Conservation (phyloP, 2,113 vertebrate genomes). For the Pollachius pollachius region DNA sequence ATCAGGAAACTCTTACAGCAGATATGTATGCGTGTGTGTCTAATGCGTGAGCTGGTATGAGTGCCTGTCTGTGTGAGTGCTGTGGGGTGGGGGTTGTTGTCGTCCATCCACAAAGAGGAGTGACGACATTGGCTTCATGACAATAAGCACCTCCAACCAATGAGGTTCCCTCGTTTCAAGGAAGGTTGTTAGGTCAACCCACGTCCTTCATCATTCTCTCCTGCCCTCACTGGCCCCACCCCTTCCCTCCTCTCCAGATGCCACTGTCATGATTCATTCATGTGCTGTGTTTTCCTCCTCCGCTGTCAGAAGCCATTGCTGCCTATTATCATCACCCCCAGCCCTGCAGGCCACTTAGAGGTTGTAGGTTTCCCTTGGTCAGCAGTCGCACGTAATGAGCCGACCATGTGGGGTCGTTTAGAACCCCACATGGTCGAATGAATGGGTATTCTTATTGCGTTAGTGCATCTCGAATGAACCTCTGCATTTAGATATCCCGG, state of each 20-base stretch:
- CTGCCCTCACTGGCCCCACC: not conserved
- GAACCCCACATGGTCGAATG: no score
- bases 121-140: not conserved
- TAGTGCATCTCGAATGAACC: no score
- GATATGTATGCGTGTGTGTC: not conserved
- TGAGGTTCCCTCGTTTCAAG: not conserved
- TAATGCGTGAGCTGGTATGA: not conserved
- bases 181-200: conserved; percentile 41
- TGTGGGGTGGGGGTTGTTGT: not conserved
- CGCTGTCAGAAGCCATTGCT: conserved; percentile 28
- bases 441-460: no score
- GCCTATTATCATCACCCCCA: not conserved
- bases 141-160: conserved; percentile 23
- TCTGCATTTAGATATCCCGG: no score
- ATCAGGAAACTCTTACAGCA: not conserved
- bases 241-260: conserved; percentile 10
- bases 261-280: conserved; percentile 42
- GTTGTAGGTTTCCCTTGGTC: no score
- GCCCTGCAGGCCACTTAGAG: no score
- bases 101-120: not conserved
- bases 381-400: no score
- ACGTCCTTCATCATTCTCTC: conserved; percentile 14
- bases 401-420: no score
- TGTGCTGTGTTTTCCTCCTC: conserved; percentile 20
- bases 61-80: not conserved